Evolutionary conservation across 2,888 invertebrate species (phyloP).

Genomic region (Pachymerium ferrugineum): DNA sequence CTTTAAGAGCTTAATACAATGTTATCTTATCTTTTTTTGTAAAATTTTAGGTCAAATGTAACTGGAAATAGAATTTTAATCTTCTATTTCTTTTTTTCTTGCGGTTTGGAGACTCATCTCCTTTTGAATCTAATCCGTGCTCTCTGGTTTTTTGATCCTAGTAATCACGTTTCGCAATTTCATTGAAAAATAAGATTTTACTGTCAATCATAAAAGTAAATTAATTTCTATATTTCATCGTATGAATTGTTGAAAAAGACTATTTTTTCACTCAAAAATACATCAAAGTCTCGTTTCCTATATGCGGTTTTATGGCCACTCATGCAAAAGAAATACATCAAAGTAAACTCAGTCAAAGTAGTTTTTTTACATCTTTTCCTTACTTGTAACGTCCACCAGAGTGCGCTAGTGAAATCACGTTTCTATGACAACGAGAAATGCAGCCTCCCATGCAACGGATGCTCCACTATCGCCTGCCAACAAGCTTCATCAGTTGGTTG

Average conservation of each 20-base stretch:
- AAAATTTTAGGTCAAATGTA: background rate
- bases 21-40: background rate
- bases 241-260: no score
- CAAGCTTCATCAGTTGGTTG: slow-evolving; percentile 3
- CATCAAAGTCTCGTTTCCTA: no score
- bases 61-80: slow-evolving; percentile 4
- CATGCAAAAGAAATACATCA: no score
- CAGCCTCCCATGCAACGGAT: background rate
- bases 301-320: no score
- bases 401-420: slow-evolving; percentile 9
- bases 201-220: no score
- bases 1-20: no score
- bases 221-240: no score
- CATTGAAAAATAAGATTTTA: background rate
- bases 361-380: no score
- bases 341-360: no score
- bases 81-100: background rate
- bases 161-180: background rate
- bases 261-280: no score
- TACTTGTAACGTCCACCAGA: background rate
- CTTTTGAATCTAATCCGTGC: background rate
- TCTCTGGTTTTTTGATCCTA: background rate
- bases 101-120: background rate
- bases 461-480: slow-evolving; percentile 13
- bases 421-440: slow-evolving; percentile 1